phyloP scores from a whole-genome alignment of 1,140 invertebrate species.

The Drosophila seguyi region DNA sequence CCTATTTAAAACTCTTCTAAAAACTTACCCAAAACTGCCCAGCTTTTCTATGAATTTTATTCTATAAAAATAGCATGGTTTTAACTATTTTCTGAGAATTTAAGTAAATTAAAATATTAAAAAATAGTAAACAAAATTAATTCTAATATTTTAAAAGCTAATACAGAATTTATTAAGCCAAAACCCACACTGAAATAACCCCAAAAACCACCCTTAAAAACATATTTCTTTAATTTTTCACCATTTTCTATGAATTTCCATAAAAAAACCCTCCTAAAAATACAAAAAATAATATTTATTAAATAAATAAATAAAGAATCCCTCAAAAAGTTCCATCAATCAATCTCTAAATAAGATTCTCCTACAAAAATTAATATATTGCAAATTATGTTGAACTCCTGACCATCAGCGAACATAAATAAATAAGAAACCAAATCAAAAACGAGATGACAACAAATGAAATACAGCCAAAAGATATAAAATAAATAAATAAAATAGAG shows the following conservation, averaged over 20 bases:
- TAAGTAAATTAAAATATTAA: no score
- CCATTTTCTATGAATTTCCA: neutral
- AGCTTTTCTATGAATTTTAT: no score
- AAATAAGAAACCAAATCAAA: constrained; percentile 38
- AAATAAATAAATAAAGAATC: neutral
- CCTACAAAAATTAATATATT: constrained; percentile 8
- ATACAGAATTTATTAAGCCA: neutral
- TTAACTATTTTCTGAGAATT: no score
- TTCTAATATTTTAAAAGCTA: no score
- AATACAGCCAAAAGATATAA: constrained; percentile 22
- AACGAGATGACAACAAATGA: constrained; percentile 30
- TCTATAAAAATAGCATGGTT: no score
- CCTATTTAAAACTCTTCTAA: no score
- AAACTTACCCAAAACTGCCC: no score
- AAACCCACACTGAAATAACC: no score
- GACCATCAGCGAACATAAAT: constrained; percentile 16
- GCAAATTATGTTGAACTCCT: constrained; percentile 3
- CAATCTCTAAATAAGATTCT: no score
- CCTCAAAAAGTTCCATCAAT: neutral
- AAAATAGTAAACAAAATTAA: no score
- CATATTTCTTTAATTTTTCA: neutral
- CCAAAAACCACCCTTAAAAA: neutral
- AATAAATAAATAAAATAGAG: neutral
- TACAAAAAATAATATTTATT: neutral
- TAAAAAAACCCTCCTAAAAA: neutral